A percentile compares a stretch with the other conserved stretches of the same genome.
Evolutionary conservation across 53 echinoderm and acorn worm genomes (phyloP).

Genomic region (Zoroaster sp.): DNA sequence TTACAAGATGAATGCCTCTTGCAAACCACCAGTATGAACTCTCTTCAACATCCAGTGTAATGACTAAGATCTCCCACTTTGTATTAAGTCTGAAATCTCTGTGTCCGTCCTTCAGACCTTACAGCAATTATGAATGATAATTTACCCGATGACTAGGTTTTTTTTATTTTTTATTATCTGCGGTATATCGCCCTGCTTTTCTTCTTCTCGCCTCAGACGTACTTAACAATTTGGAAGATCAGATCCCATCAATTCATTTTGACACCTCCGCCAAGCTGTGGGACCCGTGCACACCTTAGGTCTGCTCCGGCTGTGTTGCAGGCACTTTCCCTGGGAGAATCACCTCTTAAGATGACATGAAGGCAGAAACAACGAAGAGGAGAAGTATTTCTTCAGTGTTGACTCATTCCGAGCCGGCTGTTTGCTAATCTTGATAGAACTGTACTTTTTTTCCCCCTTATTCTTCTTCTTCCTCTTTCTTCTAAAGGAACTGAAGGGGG

Average conservation of each 20-base stretch:
- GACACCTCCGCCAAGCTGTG: slow-evolving; percentile 23
- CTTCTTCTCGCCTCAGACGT: not conserved
- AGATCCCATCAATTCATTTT: slow-evolving; percentile 15
- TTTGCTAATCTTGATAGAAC: slow-evolving; percentile 18
- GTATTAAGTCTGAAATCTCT: not conserved
- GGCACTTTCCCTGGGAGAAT: not conserved
- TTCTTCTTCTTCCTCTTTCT: not conserved
- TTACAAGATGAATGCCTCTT: no score
- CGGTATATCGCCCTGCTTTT: not conserved
- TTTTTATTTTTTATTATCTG: not conserved
- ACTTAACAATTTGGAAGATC: slow-evolving; percentile 8
- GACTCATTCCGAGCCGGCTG: not conserved
- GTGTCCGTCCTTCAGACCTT: not conserved
- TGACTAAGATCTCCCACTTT: not conserved
- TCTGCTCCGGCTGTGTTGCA: slow-evolving; percentile 13
- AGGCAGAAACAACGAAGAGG: not conserved
- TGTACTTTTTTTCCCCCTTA: slow-evolving; percentile 29
- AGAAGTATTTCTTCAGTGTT: not conserved
- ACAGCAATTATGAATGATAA: slow-evolving; percentile 43
- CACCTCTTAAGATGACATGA: not conserved
- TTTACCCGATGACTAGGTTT: slow-evolving; percentile 27
- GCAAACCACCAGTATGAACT: no score
- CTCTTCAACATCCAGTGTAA: no score
- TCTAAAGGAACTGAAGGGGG: not conserved
- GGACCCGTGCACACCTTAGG: slow-evolving; percentile 15